Percentiles rank a stretch among this genome's conserved stretches.
Conservation (phyloP, 1,140 invertebrate species). For the Pseudoatta argentina region DNA sequence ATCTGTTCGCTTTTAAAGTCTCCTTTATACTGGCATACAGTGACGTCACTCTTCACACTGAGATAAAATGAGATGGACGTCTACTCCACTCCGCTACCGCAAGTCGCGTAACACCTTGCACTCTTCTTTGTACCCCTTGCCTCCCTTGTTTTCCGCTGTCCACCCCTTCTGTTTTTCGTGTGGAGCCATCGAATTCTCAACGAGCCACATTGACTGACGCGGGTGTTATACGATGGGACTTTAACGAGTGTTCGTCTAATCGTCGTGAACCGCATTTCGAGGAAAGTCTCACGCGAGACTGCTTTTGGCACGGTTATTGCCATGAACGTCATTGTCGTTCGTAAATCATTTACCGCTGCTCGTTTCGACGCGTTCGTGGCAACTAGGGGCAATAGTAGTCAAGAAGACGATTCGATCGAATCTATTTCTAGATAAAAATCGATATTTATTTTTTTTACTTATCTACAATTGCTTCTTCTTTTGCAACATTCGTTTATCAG, state of each 20-base stretch:
- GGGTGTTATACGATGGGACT: constrained; percentile 53
- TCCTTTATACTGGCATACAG: constrained; percentile 67
- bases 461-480: not conserved
- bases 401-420: not conserved
- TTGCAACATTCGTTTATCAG: no score
- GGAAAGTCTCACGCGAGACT: constrained; percentile 58
- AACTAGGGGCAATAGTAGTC: not conserved
- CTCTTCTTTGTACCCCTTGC: constrained; percentile 3
- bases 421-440: not conserved
- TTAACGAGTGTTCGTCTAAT: constrained; percentile 73
- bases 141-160: not conserved
- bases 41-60: constrained; percentile 76
- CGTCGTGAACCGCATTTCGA: constrained; percentile 61
- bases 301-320: constrained; percentile 62
- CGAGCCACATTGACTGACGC: constrained; percentile 54
- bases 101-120: constrained; percentile 63
- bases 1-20: constrained; percentile 81
- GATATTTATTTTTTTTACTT: not conserved
- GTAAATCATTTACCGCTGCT: constrained; percentile 68
- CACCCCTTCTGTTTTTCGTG: constrained; percentile 4
- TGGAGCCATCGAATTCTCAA: constrained; percentile 38
- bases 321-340: constrained; percentile 65
- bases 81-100: constrained; percentile 70
- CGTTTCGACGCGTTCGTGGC: not conserved
- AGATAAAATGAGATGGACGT: constrained; percentile 78